phyloP scores from a whole-genome alignment of 2,797 vertebrate genomes.

The Enteromius anoplus region DNA sequence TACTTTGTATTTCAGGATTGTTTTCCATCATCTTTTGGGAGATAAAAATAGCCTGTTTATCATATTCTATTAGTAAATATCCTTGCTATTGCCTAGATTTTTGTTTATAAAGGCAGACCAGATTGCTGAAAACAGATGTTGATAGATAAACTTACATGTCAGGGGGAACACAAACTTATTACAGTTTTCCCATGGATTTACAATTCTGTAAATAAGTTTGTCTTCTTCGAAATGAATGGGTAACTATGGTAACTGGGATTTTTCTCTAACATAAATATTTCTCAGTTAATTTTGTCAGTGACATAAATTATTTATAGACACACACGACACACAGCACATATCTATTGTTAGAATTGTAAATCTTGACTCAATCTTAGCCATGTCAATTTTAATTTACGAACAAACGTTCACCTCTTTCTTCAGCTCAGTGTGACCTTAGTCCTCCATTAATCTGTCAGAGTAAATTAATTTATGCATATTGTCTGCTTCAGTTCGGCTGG shows the following conservation, averaged over 20 bases:
- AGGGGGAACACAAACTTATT: not conserved
- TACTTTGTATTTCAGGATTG: not conserved
- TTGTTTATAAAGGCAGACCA: not conserved
- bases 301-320: not conserved
- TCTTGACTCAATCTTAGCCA: slow-evolving; percentile 1
- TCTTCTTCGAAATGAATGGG: not conserved
- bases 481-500: slow-evolving; percentile 41
- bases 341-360: slow-evolving; percentile 12
- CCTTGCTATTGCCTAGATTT: not conserved
- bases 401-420: not conserved
- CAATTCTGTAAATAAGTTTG: not conserved
- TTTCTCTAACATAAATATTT: not conserved
- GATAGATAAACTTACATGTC: not conserved
- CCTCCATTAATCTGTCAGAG: slow-evolving; percentile 44
- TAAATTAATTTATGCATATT: slow-evolving; percentile 48
- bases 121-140: not conserved
- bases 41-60: not conserved
- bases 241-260: slow-evolving; percentile 7
- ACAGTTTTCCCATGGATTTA: not conserved
- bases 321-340: not conserved
- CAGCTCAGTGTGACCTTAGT: slow-evolving; percentile 20
- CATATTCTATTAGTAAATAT: not conserved
- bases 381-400: not conserved
- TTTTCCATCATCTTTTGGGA: not conserved
- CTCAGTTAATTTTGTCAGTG: not conserved